Base-by-base conservation (phyloP, 2,113 vertebrate species). In the Phoenicopterus ruber region DNA sequence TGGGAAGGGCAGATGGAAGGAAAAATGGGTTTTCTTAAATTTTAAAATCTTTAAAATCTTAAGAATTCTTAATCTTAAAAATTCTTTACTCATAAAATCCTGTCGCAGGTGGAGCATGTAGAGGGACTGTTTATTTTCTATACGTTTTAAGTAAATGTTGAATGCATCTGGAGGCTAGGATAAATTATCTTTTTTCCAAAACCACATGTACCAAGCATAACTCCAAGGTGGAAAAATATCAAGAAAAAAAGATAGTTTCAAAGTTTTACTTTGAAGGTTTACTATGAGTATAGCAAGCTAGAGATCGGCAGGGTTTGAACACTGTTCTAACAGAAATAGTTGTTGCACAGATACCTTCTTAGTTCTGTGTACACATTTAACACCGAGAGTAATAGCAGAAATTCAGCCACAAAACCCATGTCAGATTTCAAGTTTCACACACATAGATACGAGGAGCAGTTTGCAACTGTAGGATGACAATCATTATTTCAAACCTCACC, bases 401-500 rank as follows among this genome's bases (percentile, higher is more conserved):
- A 17, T 6, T 8, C 16, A 18, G 61, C 50, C 54, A 49, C 47
- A 12, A 11, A 26, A 55, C 1, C 6, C 11, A 5, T 3, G 1
- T 6, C 46, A 46, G 18, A 12, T 10, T 47, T 25, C 1, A 5
- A 70, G 76, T 15, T 54, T 42, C 54, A 20, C 24, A 7, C 15
- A n/a, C 6, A 7, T 0, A 22, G 61, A 21, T 21, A 32, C 0
- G 1, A 7, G 32, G 6, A 54, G 49, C 13, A n/a, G 42, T 13
- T 6, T 18, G 29, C 4, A 40, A 7, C 1, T 4, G 15, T 1
- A n/a, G 63, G 55, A 3, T 63, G 72, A 58, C 55, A 25, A 3
- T 11, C 7, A 2, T 7, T 13, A 4, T 34, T 20, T 2, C 7
- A 46, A 38, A 4, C 46, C 96, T 93, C 84, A 99, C 99, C 99